Evolutionary conservation across 2,113 vertebrate species (phyloP), one percentile per base, ranked within the genome.

Genomic region (Tapirus terrestris): DNA sequence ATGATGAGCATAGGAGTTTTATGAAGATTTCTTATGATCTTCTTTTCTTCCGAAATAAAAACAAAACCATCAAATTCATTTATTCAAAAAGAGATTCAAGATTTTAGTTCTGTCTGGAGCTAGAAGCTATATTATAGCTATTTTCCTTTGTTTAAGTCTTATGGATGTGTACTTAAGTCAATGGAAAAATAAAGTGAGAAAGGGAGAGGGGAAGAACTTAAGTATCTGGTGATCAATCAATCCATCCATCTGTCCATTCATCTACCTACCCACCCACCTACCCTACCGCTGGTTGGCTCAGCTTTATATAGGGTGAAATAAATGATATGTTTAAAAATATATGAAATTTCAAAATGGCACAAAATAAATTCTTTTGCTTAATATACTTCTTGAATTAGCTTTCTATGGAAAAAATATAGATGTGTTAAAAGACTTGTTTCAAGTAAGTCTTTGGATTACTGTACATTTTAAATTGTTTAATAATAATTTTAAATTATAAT

Each of bases 341-440:
- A 89, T 83, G 75, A 84, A 86, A 92, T 61, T 89, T 89, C 36
- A 92, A 89, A 94, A 61, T 89, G 29, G 8, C 20, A 53, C 73
- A 84, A 88, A 96, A 20, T 93, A 77, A 79, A 88, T 68, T 75
- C 6, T 94, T 82, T 86, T 98, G 56, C 63, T 82, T 95, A 89
- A 53, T 48, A 6, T 81, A 65, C 14, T 94, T 21, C 39, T 79
- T 92, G 56, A 94, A 75, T 91, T 91, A 29, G 10, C 82, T 95
- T 53, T 43, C 12, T 68, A 20, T 96, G 60, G 21, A 60, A 68
- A 88, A 95, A 87, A 87, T 39, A 60, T 51, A 86, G 8, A 4
- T 93, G 18, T 18, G 67, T 87, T 93, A 91, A 93, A 93, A 88
- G 51, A 77, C 20, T 96, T 92, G 13, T 79, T 96, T 97, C 67